Evolutionary conservation across 2,888 invertebrate species (phyloP), one percentile per base, ranked within the genome.

Genomic region (Pachycephus smyrnensis): DNA sequence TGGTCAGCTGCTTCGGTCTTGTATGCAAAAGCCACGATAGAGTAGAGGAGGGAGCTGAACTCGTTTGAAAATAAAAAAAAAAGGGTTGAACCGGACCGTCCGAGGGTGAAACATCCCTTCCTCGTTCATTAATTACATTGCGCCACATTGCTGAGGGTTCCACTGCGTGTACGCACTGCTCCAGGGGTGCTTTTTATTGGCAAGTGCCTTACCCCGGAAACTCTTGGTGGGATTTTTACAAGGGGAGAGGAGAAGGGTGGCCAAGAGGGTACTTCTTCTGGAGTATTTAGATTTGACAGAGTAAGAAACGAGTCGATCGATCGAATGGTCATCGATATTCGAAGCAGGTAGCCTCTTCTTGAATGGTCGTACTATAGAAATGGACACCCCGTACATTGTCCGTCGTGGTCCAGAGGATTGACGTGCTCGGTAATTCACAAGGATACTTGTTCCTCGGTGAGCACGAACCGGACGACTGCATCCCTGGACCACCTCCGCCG

Each of bases 371-470:
- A 6, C 40, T 15, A 15, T 40, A 4, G 15, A 15, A 40, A 40
- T 0, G 40, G 69, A 69, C 69, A 69, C 69, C 69, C 69, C n/a
- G 30, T 69, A 69, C 11, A 32, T 69, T 12, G 69, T 32, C 6
- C 82, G 81, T 80, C 77, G 76, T 79, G 82, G 77, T 80, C 78
- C 78, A 73, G 75, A 77, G 80, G 81, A 81, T 82, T 79, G 76
- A 77, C 82, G 81, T 78, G 83, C 81, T 79, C 83, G 81, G 80
- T 81, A 81, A 80, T 83, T 83, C 80, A 82, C 82, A 81, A 78
- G 77, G 83, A 80, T 81, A 80, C 80, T 81, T 80, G 79, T 79
- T 78, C 79, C 81, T 37, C 78, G 79, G 73, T 78, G 79, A 69
- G 81, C 80, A 80, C 81, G 81, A 82, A 80, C 80, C 80, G 80